Evolutionary conservation across 2,888 invertebrate species (phyloP).

Genomic region (Idaea dimidiata): DNA sequence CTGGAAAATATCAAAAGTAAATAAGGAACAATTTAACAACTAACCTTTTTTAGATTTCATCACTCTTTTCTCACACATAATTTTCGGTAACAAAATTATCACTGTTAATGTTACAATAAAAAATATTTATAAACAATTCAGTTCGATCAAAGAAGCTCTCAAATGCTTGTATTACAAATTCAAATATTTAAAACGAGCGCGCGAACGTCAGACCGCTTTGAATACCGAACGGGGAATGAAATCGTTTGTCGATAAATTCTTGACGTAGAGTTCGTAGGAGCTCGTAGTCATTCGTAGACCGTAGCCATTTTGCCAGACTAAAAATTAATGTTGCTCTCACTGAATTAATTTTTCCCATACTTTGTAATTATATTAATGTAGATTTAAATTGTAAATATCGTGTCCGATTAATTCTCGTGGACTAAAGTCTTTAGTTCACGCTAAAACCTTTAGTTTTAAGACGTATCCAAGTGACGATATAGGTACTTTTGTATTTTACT

Average conservation of each 20-base stretch:
- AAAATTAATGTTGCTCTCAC: conserved; percentile 6
- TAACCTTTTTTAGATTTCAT: conserved; percentile 61
- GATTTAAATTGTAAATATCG: neutral
- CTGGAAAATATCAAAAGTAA: too few relatives aligned
- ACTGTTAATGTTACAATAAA: conserved; percentile 31
- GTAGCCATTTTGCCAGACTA: neutral
- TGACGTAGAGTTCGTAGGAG: neutral
- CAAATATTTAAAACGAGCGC: conserved; percentile 26
- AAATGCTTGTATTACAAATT: conserved; percentile 14
- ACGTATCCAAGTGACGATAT: too few relatives aligned
- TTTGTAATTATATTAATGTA: neutral
- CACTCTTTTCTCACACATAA: conserved; percentile 65
- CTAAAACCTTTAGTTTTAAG: too few relatives aligned
- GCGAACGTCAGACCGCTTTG: conserved; percentile 21
- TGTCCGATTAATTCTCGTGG: neutral
- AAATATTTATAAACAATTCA: conserved; percentile 5
- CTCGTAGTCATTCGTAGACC: neutral
- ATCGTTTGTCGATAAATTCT: conserved; percentile 43
- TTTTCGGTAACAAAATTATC: conserved; percentile 43
- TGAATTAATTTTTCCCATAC: conserved; percentile 8
- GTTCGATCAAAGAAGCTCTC: conserved; percentile 10
- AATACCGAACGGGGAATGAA: conserved; percentile 41
- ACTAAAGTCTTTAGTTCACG: neutral
- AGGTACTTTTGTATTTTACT: too few relatives aligned
- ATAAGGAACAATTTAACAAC: conserved; percentile 20